phyloP scores from a whole-genome alignment of 2,113 vertebrate species.

The Petrocephalus microphthalmus region DNA sequence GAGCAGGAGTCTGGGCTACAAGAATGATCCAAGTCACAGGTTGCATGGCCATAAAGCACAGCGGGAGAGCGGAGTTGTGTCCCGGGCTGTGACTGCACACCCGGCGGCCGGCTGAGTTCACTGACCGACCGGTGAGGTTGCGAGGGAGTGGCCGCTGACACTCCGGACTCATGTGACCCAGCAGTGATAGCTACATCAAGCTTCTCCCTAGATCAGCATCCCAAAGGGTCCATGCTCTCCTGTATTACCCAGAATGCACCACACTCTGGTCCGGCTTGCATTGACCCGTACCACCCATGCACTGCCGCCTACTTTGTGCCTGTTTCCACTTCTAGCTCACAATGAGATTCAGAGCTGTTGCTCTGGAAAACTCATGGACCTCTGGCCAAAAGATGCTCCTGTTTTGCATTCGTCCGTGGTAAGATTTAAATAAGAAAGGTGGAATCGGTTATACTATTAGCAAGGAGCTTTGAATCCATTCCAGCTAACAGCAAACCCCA shows the following conservation, averaged over 20 bases:
- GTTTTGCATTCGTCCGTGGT: background rate
- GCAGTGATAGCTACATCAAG: background rate
- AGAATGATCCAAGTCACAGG: background rate
- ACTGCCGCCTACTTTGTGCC: background rate
- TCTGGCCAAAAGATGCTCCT: background rate
- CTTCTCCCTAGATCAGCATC: background rate
- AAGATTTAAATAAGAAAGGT: background rate
- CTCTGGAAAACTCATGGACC: background rate
- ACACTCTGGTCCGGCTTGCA: background rate
- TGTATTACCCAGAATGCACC: background rate
- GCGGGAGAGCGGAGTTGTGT: background rate
- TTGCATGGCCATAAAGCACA: background rate
- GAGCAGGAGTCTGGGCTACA: background rate
- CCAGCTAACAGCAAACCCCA: background rate
- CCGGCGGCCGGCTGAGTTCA: background rate
- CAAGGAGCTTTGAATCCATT: conserved; percentile 1
- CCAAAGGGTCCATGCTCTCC: background rate
- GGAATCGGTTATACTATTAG: background rate
- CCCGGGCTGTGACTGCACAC: background rate
- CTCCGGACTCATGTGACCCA: background rate
- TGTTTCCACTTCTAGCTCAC: background rate
- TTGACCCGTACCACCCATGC: background rate
- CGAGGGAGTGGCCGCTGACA: background rate
- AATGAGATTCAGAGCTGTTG: background rate
- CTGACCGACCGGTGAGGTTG: background rate